These are phyloP conservation scores for Rynchops niger DNA, from an alignment of 2,113 vertebrate species.

Conservation along the genomic window DNA sequence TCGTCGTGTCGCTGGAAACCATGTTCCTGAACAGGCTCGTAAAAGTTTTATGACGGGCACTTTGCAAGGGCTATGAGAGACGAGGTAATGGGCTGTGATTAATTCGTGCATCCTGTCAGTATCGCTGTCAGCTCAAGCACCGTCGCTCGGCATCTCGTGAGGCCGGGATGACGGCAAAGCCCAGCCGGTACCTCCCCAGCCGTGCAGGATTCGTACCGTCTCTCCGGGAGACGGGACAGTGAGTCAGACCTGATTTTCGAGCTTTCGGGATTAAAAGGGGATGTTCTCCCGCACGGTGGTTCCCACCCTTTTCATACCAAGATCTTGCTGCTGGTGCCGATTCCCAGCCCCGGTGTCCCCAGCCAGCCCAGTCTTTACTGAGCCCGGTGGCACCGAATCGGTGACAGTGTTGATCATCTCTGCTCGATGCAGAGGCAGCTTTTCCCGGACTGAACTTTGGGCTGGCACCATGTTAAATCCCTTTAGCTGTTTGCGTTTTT, in stretches of 20 bases:
- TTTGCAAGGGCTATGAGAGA: not conserved
- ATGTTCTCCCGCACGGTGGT: not conserved
- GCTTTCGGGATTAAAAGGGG: not conserved
- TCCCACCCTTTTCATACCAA: not conserved
- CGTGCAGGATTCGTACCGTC: accelerated
- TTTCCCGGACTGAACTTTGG: not conserved
- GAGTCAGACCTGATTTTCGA: not conserved
- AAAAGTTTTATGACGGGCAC: not conserved
- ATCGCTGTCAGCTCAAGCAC: not conserved
- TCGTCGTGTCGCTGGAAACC: not conserved
- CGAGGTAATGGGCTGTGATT: not conserved
- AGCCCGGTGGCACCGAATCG: accelerated
- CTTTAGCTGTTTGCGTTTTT: not conserved
- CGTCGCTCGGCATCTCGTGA: accelerated
- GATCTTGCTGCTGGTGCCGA: not conserved
- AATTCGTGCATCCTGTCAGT: not conserved
- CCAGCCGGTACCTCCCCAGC: not conserved
- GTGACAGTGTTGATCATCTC: not conserved
- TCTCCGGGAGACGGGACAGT: accelerated
- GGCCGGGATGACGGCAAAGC: not conserved
- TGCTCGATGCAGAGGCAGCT: not conserved
- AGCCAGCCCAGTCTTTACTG: accelerated
- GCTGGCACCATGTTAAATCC: not conserved
- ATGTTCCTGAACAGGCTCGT: not conserved
- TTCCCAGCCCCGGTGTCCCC: not conserved